Base-by-base conservation (phyloP, 2,888 invertebrate genomes). In the Iselma pallidipennis region DNA sequence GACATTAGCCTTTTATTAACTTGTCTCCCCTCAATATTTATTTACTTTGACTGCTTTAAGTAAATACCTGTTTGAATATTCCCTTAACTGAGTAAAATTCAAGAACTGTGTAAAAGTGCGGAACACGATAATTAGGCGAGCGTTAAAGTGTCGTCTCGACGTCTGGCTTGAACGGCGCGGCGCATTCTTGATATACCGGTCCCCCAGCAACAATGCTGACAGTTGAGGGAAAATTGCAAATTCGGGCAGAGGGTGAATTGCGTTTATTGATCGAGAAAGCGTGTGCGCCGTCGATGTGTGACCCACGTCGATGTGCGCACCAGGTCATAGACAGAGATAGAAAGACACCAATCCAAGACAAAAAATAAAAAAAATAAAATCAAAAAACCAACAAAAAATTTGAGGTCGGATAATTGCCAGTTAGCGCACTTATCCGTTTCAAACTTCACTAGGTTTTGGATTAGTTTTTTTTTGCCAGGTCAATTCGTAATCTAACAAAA, bases 241-340 rank as follows among this genome's bases (percentile, higher is more conserved):
- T 73, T 75, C 72, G 73, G 74, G 71, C 69, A 73, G 66, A 67
- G 73, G 72, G 74, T 68, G 67, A 72, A 71, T 62, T 69, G 70
- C 58, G 67, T 65, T 72, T 63, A 72, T 71, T 71, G 72, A 71
- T 73, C 72, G 70, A 59, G 64, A 49, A 57, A 53, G 61, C 65
- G 63, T 49, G 54, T 57, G 71, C 72, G 71, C 71, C 66, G 71
- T 67, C 67, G 69, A 66, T 65, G 66, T 42, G 19, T 68, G 66
- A 68, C 70, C 52, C 63, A 53, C 33, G 57, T 49, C 54, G 57
- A 42, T 42, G 21, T 42, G 55, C 66, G 74, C 73, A 70, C 68
- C 68, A 69, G 74, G 74, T 74, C 74, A 74, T 55, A 66, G 66
- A 62, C 66, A 71, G 70, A 67, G 10, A 42, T 10, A 19, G 42